Base-by-base conservation (phyloP, 2,113 vertebrate species). In the Bubo blakistoni region DNA sequence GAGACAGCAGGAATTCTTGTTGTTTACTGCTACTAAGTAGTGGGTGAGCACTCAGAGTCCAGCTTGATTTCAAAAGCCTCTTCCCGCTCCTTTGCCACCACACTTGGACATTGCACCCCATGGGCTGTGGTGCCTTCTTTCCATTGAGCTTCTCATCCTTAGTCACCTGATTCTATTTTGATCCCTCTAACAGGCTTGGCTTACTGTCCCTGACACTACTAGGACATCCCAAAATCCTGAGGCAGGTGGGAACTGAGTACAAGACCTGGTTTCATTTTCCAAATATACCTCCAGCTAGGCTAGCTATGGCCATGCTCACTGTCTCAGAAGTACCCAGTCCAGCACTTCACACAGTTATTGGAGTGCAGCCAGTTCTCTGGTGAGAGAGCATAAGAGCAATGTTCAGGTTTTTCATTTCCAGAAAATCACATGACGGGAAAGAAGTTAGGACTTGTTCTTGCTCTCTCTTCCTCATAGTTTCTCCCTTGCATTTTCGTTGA, bases 91-190 rank as follows among this genome's bases (percentile, higher is more conserved):
- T 91, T 72, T 86, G 58, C 20, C n/a, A 67, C 17, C 17, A 26
- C 7, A 21, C 26, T 36, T 42, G 70, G 46, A 44, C 40, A 13
- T 6, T 42, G 8, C 7, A 4, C 12, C 11, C 22, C 0, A 1
- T 3, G 18, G 32, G n/a, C 29, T 42, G 1, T n/a, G 29, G 9
- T 40, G 54, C 40, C 7, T 72, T 72, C 78, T 38, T 94, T 40
- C 54, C 51, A n/a, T 9, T 10, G 30, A 92, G 21, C n/a, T 91
- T 66, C 77, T 91, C 52, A 21, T 9, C 59, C 54, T 88, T 20
- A 38, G 10, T 54, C n/a, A 16, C 47, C 22, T 77, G 12, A 24
- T 22, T 54, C 26, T 20, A 7, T 29, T 61, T 6, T 3, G 9
- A 2, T 47, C 38, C 27, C 34, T 81, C 59, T 26, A 13, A 51